These are phyloP conservation scores for Macrocentrus cingulum DNA, from an alignment of 1,140 invertebrate species.

Conservation along the genomic window DNA sequence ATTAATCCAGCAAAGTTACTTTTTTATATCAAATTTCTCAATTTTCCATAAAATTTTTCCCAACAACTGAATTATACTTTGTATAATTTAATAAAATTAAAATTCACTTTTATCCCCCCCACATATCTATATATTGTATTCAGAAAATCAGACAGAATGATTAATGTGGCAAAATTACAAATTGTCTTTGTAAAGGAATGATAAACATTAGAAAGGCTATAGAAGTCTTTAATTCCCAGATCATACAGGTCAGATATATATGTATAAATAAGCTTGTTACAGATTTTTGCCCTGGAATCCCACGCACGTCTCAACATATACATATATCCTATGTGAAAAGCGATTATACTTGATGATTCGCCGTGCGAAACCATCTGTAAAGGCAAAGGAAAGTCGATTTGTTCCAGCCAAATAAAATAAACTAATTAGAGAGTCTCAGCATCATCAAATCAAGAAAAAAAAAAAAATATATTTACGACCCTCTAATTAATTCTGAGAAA, in stretches of 20 bases:
- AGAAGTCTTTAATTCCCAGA: neutral
- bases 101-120: no score
- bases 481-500: no score
- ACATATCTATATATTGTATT: no score
- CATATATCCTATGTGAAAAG: slow-evolving; percentile 16
- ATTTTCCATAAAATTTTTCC: no score
- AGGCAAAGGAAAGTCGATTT: slow-evolving; percentile 14
- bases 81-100: no score
- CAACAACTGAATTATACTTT: no score
- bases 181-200: neutral
- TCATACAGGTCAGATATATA: neutral
- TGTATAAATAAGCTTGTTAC: slow-evolving; percentile 33
- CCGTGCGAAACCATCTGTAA: slow-evolving; percentile 5
- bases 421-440: no score
- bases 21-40: no score
- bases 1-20: no score
- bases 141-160: neutral
- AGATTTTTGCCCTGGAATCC: slow-evolving; percentile 38
- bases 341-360: neutral
- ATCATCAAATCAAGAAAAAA: no score
- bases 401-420: neutral
- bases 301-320: slow-evolving; percentile 27
- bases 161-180: neutral
- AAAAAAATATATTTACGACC: no score
- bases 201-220: neutral